Evolutionary conservation across 92 coral and sea anemone genomes (phyloP), one percentile per base, ranked within the genome.

Genomic region (Hydrozoanthus gracilis): DNA sequence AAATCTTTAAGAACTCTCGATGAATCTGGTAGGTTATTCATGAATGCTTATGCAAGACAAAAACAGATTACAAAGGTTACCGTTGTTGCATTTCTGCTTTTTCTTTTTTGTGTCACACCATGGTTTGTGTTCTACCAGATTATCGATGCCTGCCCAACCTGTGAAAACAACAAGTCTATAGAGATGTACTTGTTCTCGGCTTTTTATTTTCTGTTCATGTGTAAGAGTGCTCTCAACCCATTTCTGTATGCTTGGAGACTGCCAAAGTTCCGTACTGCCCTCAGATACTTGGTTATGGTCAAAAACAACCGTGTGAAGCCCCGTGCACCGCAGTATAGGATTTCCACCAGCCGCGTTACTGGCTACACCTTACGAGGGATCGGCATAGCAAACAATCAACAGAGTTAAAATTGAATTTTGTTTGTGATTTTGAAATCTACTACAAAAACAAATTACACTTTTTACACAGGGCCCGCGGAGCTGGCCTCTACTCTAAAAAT

Each of bases 171-270:
- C 86, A 87, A 77, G 5, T 86, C 89, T 12, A 44, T 86, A 7
- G 90, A 94, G 76, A 92, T 94, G 98, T 92, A 90, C 71, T 56
- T 94, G 52, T 92, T 94, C 77, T 80, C 90, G 16, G 84, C 69
- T 9, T 94, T 94, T 48, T 94, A 83, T 82, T 94, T 90, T 71
- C 64, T 94, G 13, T 94, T 94, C 67, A 76, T 88, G 91, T 73
- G 87, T 44, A 94, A 94, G 56, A 92, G 95, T 58, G 71, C 91
- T 51, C 89, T 94, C 8, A 94, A 92, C 51, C 89, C 98, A 4
- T 94, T 90, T 68, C 82, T 94, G 56, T 94, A 94, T 79, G 98
- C 95, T 2, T 94, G 98, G 98, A 86, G 98, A 54, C 82, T 94
- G 15, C 76, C 90, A 4, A 92, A 94, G 76, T 94, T 78, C 80